Percentiles rank a stretch among this genome's conserved stretches.
These are phyloP conservation scores for Medauroidea extradentata DNA, from an alignment of 1,140 invertebrate species.

Conservation along the genomic window DNA sequence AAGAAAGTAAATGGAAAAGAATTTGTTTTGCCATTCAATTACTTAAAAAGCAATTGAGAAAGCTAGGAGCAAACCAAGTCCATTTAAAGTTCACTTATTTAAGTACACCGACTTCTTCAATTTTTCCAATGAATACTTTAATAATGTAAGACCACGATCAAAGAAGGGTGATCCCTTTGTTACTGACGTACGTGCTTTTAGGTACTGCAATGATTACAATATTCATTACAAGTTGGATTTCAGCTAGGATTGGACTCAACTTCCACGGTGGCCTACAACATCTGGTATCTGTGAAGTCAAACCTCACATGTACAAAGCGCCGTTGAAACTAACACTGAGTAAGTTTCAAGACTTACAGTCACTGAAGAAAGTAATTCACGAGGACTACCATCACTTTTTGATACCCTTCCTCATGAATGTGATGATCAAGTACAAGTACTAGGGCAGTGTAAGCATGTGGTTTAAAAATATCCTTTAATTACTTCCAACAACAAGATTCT, in stretches of 20 bases:
- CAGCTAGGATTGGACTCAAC: slow-evolving; percentile 7
- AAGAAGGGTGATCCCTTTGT: slow-evolving; percentile 12
- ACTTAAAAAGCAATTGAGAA: slow-evolving; percentile 9
- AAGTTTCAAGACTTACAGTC: too few relatives aligned
- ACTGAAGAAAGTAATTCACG: too few relatives aligned
- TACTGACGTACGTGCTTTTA: slow-evolving; percentile 16
- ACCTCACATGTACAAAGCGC: too few relatives aligned
- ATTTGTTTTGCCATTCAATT: slow-evolving; percentile 22
- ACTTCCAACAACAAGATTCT: too few relatives aligned
- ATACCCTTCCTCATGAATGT: too few relatives aligned
- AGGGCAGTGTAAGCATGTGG: too few relatives aligned
- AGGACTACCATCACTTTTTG: too few relatives aligned
- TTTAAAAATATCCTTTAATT: too few relatives aligned
- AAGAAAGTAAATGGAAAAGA: background rate
- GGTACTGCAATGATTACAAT: slow-evolving; percentile 18
- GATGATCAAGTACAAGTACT: too few relatives aligned
- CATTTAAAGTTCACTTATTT: slow-evolving; percentile 11
- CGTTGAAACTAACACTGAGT: too few relatives aligned
- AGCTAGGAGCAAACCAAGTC: slow-evolving; percentile 5
- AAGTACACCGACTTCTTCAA: slow-evolving; percentile 14
- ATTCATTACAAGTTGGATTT: slow-evolving; percentile 24
- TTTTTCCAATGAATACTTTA: background rate
- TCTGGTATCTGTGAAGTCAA: too few relatives aligned
- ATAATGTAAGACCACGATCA: slow-evolving; percentile 15
- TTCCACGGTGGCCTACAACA: slow-evolving; percentile 2